phyloP scores from a whole-genome alignment of 2,888 invertebrate species.

The Diaprepes abbreviatus region DNA sequence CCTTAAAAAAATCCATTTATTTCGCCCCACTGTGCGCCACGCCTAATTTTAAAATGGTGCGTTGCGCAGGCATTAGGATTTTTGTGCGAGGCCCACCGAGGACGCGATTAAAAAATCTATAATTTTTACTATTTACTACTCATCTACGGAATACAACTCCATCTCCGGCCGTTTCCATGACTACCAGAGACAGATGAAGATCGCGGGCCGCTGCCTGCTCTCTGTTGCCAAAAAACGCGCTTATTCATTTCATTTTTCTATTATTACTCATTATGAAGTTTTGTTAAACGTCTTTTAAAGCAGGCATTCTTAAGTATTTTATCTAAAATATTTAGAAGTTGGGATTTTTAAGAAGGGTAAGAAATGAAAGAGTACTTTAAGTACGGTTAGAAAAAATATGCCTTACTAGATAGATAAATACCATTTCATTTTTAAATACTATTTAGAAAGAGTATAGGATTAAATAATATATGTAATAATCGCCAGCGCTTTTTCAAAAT shows the following conservation, averaged over 20 bases:
- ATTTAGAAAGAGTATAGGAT: no score
- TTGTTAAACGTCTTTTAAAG: no score
- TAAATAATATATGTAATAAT: no score
- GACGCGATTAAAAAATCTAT: conserved; percentile 66
- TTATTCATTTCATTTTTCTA: conserved; percentile 45
- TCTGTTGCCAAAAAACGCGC: conserved; percentile 30
- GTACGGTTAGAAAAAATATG: no score
- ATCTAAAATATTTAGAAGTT: no score
- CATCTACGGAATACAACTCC: conserved; percentile 57
- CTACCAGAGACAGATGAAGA: conserved; percentile 56
- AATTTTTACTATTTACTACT: conserved; percentile 64
- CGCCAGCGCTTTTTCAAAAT: no score
- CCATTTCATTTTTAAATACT: no score
- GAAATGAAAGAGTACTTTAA: no score
- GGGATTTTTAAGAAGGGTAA: no score
- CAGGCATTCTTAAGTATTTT: no score
- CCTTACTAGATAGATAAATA: no score
- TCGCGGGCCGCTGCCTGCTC: conserved; percentile 41
- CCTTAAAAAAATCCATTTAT: conserved; percentile 12
- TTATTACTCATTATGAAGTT: conserved; percentile 22
- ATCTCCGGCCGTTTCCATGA: conserved; percentile 53
- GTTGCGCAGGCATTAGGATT: conserved; percentile 68
- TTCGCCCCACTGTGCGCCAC: conserved; percentile 60
- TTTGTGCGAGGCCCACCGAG: conserved; percentile 51
- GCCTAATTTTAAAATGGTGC: conserved; percentile 67